Base-by-base conservation (phyloP, 2,113 vertebrate species). In the Donacobius atricapilla region DNA sequence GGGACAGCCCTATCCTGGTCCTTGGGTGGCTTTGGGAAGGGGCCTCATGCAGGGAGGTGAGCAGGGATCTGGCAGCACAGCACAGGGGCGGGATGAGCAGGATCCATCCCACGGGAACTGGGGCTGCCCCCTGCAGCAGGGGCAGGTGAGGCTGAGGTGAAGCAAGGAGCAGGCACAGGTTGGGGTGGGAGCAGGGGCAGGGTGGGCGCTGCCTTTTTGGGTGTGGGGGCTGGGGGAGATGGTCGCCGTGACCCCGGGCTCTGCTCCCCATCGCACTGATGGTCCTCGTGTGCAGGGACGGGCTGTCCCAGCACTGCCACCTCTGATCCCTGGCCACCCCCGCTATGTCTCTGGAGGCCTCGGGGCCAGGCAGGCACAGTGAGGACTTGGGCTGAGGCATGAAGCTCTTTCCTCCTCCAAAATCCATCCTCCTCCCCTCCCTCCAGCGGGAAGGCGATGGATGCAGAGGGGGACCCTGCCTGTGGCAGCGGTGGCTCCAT, bases 231-330 rank as follows among this genome's bases (percentile, higher is more conserved):
- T 19, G 24, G 16, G 6, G 10, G 18, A 28, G 6, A 16, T 8
- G 28, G 21, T 25, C 24, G 5, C 18, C 0, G 44, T 1, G 28
- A 30, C 39, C 25, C 30, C 4, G 0, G 53, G 19, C 35, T 60
- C 53, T 11, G 28, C 33, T 60, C 50, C 57, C 48, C 53, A 5
- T 17, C 63, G 10, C 15, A 4, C 53, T 25, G 68, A 25, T 20
- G 25, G 10, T 37, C 33, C n/a, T 13, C 0, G 0, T 7, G 57
- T 7, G 31, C 53, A 24, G 27, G 71, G 25, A 31, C 4, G 0
- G 0, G 17, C 33, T 22, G 30, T 19, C 45, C 64, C 19, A 7
- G 39, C 77, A 2, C 20, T 4, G 81, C 44, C 53, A 9, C 39
- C 64, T 42, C 68, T 0, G 1, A 1, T 50, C 39, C 33, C 28